Conservation (phyloP, 2,797 vertebrate species). For the Fringilla coelebs region DNA sequence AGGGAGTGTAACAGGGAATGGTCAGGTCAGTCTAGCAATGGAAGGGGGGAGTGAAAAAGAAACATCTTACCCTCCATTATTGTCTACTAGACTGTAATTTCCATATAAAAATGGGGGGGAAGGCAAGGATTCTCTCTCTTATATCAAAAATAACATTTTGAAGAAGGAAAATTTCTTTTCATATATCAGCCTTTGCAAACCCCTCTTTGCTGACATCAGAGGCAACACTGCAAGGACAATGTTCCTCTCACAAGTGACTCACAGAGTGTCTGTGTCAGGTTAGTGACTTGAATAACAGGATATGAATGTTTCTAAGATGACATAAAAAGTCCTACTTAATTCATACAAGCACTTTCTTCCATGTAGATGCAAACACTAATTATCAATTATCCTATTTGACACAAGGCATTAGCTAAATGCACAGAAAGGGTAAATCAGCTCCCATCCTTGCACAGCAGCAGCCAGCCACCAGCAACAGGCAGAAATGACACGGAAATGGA, state of each 20-base stretch:
- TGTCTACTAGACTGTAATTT: background rate
- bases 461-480: background rate
- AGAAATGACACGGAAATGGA: background rate
- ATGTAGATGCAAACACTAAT: background rate
- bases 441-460: background rate
- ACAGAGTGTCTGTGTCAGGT: background rate
- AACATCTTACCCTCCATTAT: background rate
- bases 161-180: background rate
- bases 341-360: background rate
- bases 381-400: background rate
- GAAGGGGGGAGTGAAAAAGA: background rate
- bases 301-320: background rate
- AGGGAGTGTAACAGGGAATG: fast-evolving
- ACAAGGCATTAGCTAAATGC: background rate
- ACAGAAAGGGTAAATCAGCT: background rate
- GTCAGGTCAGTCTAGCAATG: background rate
- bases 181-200: background rate
- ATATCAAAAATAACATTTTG: background rate
- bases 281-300: slow-evolving; percentile 21
- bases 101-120: background rate
- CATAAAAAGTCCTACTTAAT: background rate
- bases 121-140: background rate
- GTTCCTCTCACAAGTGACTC: background rate
- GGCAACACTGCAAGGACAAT: background rate
- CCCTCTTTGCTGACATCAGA: background rate